These are phyloP conservation scores for Phymatocera aterrima DNA, from an alignment of 2,888 invertebrate species.

Conservation along the genomic window DNA sequence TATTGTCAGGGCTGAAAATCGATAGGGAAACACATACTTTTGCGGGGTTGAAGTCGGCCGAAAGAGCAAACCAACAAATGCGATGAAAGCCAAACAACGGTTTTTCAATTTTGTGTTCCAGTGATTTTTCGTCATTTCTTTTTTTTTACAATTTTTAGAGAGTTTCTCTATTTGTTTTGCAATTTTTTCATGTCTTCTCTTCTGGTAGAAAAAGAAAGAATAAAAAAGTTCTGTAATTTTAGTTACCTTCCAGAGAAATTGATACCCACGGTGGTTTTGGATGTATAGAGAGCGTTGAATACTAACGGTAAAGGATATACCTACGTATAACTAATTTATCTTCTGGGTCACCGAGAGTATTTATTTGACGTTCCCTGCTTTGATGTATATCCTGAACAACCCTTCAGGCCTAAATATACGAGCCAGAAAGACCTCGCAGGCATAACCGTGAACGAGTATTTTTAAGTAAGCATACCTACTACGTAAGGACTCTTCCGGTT, in stretches of 20 bases:
- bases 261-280: background rate
- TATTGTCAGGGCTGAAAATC: too few relatives aligned
- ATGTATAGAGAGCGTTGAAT: background rate
- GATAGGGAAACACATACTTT: too few relatives aligned
- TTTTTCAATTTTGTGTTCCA: too few relatives aligned
- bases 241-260: background rate
- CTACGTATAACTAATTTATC: background rate
- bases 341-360: background rate
- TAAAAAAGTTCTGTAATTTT: too few relatives aligned
- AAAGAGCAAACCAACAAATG: too few relatives aligned
- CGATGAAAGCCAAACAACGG: too few relatives aligned
- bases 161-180: background rate
- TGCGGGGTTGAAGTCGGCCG: too few relatives aligned
- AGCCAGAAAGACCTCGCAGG: background rate
- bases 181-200: background rate
- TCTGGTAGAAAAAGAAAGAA: too few relatives aligned
- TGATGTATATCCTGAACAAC: constrained; percentile 36
- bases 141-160: too few relatives aligned
- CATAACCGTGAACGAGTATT: background rate
- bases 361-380: constrained; percentile 19
- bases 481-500: too few relatives aligned
- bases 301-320: background rate
- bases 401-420: constrained; percentile 5
- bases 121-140: too few relatives aligned
- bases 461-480: background rate